Percentiles rank a stretch among this genome's conserved stretches.
Conservation (phyloP, 2,888 invertebrate species). For the Tetragnatha montana region DNA sequence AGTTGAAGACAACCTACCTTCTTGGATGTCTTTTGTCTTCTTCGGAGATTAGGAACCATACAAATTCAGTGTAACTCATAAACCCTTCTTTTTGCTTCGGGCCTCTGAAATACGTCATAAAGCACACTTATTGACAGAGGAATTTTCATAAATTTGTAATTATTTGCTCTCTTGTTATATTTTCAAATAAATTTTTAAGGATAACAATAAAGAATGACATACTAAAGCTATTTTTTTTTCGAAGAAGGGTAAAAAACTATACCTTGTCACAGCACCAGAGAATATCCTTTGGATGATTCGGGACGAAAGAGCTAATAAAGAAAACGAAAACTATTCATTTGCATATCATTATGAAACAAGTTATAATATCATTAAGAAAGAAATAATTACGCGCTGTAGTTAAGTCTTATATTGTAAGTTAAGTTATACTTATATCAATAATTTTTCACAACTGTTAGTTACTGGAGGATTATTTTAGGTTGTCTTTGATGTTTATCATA, state of each 20-base stretch:
- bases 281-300: constrained; percentile 98
- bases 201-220: not conserved
- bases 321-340: not conserved
- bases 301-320: constrained; percentile 89
- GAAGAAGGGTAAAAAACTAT: constrained; percentile 42
- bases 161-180: not conserved
- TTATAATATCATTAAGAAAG: too few species aligned
- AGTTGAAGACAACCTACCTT: constrained; percentile 75
- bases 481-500: too few species aligned
- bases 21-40: constrained; percentile 98
- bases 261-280: constrained; percentile 94
- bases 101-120: constrained; percentile 77
- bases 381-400: too few species aligned
- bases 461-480: too few species aligned
- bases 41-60: constrained; percentile 98
- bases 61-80: constrained; percentile 99
- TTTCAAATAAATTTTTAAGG: not conserved
- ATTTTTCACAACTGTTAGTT: too few species aligned
- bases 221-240: not conserved
- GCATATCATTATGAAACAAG: too few species aligned
- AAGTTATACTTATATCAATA: too few species aligned
- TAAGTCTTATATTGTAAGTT: too few species aligned
- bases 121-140: not conserved
- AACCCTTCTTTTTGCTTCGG: constrained; percentile 80
- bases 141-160: not conserved